Conservation (phyloP, 1,140 invertebrate species). For the Drosophila azteca region DNA sequence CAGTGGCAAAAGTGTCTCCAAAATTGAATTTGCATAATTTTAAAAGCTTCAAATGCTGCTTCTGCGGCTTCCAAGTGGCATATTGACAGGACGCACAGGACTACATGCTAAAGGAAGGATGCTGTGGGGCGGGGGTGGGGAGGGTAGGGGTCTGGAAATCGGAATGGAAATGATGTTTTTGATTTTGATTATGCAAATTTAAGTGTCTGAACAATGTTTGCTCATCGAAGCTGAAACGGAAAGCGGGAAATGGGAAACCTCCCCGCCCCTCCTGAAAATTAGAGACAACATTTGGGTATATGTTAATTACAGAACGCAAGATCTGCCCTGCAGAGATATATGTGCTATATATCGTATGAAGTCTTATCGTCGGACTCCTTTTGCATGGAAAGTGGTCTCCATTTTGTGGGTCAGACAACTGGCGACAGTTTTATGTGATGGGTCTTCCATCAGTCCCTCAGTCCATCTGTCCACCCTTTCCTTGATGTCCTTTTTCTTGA, state of each 20-base stretch:
- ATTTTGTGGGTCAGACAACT: constrained; percentile 43
- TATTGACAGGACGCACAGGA: constrained; percentile 58
- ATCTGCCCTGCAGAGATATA: no score
- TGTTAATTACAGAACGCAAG: constrained; percentile 19
- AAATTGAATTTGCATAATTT: constrained; percentile 83
- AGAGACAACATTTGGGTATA: not conserved
- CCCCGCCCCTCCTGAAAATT: not conserved
- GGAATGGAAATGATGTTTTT: constrained; percentile 79
- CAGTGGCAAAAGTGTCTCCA: constrained; percentile 60
- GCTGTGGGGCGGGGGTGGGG: not conserved
- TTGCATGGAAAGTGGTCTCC: not conserved
- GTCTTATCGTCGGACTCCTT: no score
- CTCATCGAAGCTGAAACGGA: constrained; percentile 62
- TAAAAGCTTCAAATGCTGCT: constrained; percentile 53
- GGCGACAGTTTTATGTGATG: constrained; percentile 48
- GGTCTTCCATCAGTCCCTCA: constrained; percentile 2
- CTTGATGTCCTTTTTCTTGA: not conserved
- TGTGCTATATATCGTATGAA: no score
- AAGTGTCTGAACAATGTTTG: constrained; percentile 81
- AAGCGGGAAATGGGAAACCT: constrained; percentile 23
- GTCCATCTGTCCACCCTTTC: constrained; percentile 15
- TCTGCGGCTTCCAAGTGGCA: constrained; percentile 77
- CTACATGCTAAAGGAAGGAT: not conserved
- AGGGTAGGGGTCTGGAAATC: constrained; percentile 5
- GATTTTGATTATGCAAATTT: constrained; percentile 83